Conservation (phyloP, 2,113 vertebrate genomes). For the Kryptolebias marmoratus region DNA sequence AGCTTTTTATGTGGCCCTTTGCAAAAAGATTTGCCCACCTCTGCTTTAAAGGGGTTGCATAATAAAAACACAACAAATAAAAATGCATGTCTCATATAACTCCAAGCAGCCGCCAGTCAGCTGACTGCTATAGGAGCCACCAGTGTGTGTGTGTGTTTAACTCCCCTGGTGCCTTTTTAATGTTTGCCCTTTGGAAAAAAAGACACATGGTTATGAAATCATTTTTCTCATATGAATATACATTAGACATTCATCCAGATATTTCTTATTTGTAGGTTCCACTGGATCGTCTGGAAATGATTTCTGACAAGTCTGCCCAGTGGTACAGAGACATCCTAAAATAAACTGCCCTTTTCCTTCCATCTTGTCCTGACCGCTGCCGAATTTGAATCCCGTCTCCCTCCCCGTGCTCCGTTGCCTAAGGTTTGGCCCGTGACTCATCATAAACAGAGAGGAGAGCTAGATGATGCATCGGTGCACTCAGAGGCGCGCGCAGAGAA, state of each 20-base stretch:
- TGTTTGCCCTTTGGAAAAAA: constrained; percentile 13
- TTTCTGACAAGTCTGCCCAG: constrained; percentile 64
- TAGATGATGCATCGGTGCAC: constrained; percentile 42
- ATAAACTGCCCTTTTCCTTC: constrained; percentile 69
- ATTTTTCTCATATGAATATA: neutral
- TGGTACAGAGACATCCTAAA: constrained; percentile 58
- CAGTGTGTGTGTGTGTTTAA: neutral
- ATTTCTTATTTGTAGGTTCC: constrained; percentile 31
- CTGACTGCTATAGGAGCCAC: neutral
- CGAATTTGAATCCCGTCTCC: constrained; percentile 63
- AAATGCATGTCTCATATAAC: too few species aligned
- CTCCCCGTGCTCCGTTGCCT: constrained; percentile 35
- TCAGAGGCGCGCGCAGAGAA: constrained; percentile 13
- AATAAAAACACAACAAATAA: too few species aligned
- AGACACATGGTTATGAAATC: constrained; percentile 11
- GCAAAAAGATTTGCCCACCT: too few species aligned
- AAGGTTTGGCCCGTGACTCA: constrained; percentile 66
- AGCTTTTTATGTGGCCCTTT: too few species aligned
- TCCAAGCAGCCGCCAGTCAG: neutral
- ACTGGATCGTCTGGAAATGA: constrained; percentile 62
- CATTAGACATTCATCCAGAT: constrained; percentile 7
- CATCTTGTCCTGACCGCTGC: constrained; percentile 44
- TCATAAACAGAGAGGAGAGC: constrained; percentile 49
- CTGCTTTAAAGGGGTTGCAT: too few species aligned
- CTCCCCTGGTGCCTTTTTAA: neutral